phyloP scores from a whole-genome alignment of 2,888 invertebrate species.

The Vannuccia rotundouncinata region DNA sequence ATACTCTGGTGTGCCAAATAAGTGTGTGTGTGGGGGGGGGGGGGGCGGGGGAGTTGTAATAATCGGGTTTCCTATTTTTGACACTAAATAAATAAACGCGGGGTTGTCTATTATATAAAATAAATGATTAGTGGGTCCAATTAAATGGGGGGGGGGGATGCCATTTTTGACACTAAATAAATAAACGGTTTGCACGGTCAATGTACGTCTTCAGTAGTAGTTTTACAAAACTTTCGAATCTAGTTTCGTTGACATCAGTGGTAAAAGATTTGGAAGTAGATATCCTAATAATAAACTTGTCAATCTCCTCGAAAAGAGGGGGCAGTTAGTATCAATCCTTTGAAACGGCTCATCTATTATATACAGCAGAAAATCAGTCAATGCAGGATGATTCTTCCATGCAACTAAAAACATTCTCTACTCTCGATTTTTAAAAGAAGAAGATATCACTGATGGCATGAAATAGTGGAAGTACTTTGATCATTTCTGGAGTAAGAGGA shows the following conservation, averaged over 20 bases:
- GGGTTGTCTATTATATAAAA: too few relatives aligned
- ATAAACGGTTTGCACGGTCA: too few relatives aligned
- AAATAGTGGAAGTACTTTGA: slow-evolving; percentile 14
- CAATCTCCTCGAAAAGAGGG: slow-evolving; percentile 1
- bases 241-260: not conserved
- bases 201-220: slow-evolving; percentile 14
- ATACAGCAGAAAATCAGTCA: not conserved
- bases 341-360: slow-evolving; percentile 17
- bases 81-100: too few relatives aligned
- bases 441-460: slow-evolving; percentile 9
- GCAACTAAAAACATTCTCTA: slow-evolving; percentile 8
- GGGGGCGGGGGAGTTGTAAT: too few relatives aligned
- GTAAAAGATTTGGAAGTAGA: not conserved
- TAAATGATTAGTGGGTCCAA: too few relatives aligned
- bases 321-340: not conserved
- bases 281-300: not conserved
- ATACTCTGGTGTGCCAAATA: too few relatives aligned
- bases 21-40: not conserved
- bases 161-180: too few relatives aligned
- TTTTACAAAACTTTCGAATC: slow-evolving; percentile 8
- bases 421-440: not conserved
- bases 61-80: too few relatives aligned
- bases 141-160: too few relatives aligned
- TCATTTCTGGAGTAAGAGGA: not conserved
- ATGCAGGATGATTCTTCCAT: slow-evolving; percentile 16